phyloP scores from a whole-genome alignment of 2,888 invertebrate species.

The Eurois occulta region DNA sequence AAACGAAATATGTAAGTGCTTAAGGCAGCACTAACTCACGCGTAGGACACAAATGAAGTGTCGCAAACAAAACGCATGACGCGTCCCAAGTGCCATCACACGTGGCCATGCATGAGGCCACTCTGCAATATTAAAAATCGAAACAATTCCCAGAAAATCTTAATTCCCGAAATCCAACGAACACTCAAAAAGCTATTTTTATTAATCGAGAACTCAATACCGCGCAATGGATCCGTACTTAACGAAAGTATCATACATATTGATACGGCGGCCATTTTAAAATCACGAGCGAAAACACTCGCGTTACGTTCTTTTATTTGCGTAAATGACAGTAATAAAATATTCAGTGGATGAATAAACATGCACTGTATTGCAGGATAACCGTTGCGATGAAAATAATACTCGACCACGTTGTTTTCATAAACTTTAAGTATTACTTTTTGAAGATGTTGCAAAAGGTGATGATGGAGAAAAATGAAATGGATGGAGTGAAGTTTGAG shows the following conservation, averaged over 20 bases:
- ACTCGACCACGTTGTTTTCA: slow-evolving; percentile 3
- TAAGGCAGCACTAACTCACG: not conserved
- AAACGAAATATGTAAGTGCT: no score
- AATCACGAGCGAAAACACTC: slow-evolving; percentile 57
- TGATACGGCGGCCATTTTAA: slow-evolving; percentile 61
- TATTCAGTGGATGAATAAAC: slow-evolving; percentile 62
- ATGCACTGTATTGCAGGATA: slow-evolving; percentile 23
- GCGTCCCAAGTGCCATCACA: not conserved
- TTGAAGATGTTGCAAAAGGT: not conserved
- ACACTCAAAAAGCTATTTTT: slow-evolving; percentile 40
- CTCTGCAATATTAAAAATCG: not conserved
- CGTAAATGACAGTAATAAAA: slow-evolving; percentile 68
- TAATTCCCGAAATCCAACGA: slow-evolving; percentile 18
- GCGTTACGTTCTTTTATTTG: slow-evolving; percentile 61
- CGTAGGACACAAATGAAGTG: not conserved
- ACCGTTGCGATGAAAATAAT: slow-evolving; percentile 12
- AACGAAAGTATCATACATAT: slow-evolving; percentile 64
- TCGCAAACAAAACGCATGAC: not conserved
- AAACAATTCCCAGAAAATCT: not conserved
- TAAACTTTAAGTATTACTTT: slow-evolving; percentile 1
- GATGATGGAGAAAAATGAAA: not conserved
- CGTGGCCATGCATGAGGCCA: not conserved
- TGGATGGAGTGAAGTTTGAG: not conserved
- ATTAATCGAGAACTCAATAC: slow-evolving; percentile 50
- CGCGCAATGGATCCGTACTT: slow-evolving; percentile 53